These are phyloP conservation scores for Caenorhabditis tropicalis DNA, from an alignment of 1,140 invertebrate species.

Conservation along the genomic window DNA sequence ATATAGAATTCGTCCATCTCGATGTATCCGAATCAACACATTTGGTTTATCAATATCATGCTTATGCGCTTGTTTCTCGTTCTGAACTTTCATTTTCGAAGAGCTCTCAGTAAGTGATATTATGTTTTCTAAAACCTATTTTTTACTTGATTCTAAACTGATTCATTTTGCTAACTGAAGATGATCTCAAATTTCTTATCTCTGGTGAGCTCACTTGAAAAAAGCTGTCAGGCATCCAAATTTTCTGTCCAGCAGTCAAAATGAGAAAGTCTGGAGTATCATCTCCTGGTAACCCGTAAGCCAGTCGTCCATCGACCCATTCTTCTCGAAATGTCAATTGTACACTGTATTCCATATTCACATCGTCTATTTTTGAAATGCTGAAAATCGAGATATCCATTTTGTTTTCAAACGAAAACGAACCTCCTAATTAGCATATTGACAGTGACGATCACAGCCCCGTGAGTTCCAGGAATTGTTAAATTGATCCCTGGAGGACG, in stretches of 20 bases:
- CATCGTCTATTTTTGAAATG: slow-evolving; percentile 98
- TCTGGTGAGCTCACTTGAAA: slow-evolving; percentile 62
- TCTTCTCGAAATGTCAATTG: slow-evolving; percentile 93
- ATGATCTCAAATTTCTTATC: too few species aligned
- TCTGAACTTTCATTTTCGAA: slow-evolving; percentile 84
- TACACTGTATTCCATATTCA: slow-evolving; percentile 81
- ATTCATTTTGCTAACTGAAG: too few species aligned
- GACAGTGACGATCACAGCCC: slow-evolving; percentile 77
- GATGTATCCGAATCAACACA: slow-evolving; percentile 91
- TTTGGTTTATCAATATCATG: slow-evolving; percentile 81
- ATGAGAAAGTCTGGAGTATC: slow-evolving; percentile 67
- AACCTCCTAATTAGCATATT: slow-evolving; percentile 87
- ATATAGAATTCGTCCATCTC: slow-evolving; percentile 90
- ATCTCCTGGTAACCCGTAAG: slow-evolving; percentile 55
- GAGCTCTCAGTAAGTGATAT: too few species aligned
- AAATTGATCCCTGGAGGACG: slow-evolving; percentile 69
- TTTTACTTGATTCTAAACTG: background rate
- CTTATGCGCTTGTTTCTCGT: slow-evolving; percentile 95
- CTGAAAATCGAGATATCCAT: slow-evolving; percentile 70
- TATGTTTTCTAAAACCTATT: background rate
- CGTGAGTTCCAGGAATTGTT: slow-evolving; percentile 69
- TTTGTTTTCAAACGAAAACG: background rate
- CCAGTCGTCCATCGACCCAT: slow-evolving; percentile 89
- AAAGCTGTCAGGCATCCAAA: slow-evolving; percentile 71
- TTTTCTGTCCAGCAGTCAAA: slow-evolving; percentile 68